Percentiles rank a stretch among this genome's conserved stretches.
phyloP scores from a whole-genome alignment of 2,888 invertebrate genomes.

The Macrophya annulata region DNA sequence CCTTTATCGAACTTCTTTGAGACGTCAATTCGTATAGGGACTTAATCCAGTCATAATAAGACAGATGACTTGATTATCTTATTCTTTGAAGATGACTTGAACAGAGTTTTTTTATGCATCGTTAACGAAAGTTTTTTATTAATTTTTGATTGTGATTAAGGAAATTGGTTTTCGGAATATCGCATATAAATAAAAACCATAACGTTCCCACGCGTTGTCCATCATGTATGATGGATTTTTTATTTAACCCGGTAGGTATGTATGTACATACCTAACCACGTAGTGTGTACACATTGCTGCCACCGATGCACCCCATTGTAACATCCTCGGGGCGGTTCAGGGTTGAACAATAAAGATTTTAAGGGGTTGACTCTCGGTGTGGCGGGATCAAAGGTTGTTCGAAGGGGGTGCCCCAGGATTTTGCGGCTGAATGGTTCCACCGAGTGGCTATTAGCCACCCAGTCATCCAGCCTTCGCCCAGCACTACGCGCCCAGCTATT shows the following conservation, averaged over 20 bases:
- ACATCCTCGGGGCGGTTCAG: constrained; percentile 61
- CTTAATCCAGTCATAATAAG: not conserved
- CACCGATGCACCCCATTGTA: constrained; percentile 45
- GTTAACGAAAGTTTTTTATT: not conserved
- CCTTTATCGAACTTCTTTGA: not conserved
- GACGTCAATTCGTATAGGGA: not conserved
- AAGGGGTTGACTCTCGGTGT: constrained; percentile 73
- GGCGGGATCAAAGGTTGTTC: constrained; percentile 77
- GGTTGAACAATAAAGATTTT: constrained; percentile 73
- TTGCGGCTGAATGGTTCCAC: constrained; percentile 73
- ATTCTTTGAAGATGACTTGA: no score
- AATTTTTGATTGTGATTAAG: not conserved
- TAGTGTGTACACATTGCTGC: constrained; percentile 47
- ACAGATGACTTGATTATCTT: no score
- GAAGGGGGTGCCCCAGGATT: constrained; percentile 70
- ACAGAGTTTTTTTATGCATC: not conserved
- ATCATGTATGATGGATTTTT: constrained; percentile 11
- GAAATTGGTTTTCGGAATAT: not conserved
- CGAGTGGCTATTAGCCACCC: constrained; percentile 77
- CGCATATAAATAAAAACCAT: constrained; percentile 1
- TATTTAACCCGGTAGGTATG: constrained; percentile 20
- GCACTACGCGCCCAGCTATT: constrained; percentile 70
- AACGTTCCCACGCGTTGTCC: constrained; percentile 20
- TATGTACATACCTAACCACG: constrained; percentile 24
- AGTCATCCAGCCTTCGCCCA: constrained; percentile 62